Evolutionary conservation across 2,113 vertebrate genomes (phyloP), one percentile per base, ranked within the genome.

Genomic region (Menidia beryllina): DNA sequence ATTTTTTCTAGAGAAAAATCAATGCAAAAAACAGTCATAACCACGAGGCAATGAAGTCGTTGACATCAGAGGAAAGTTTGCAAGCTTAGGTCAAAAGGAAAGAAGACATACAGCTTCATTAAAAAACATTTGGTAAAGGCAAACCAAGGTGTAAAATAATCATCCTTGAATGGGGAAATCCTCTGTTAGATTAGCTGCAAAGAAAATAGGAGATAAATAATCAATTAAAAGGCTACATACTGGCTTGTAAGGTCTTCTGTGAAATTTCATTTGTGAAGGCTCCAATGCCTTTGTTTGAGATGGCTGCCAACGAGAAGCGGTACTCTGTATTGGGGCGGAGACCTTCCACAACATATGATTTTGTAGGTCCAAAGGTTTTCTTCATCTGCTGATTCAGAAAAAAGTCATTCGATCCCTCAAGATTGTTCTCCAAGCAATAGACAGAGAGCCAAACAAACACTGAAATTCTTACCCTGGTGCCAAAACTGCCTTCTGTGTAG

Each of bases 161-260:
- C 8, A 56, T 24, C 7, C 23, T 36, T 21, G 58, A 58, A 50
- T 49, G 34, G 26, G 45, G 26, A 69, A 69, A 73, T 27, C 11
- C 7, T 69, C 63, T 75, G 71, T 72, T 62, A 78, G 23, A 41
- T 41, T 58, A 59, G 36, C 39, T 72, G 41, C 82, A 75, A 62
- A 81, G 55, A 69, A 27, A 70, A 75, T 19, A 79, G 6, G 48
- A 70, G 50, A 52, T 38, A 68, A 5, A 81, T n/a, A 66, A 77
- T 30, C 39, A 75, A 89, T 91, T 92, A 84, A 85, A 88, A 77
- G 83, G 91, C 93, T 94, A 98, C 98, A 94, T 98, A 99, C 98
- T 98, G 93, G 98, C 96, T 96, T 98, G 97, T 85, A 96, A 94
- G 70, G 98, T 99, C 93, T 93, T 97, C 91, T 96, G 95, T 27